phyloP scores from a whole-genome alignment of 2,888 invertebrate species.

The Prostheceraeus crozeri region DNA sequence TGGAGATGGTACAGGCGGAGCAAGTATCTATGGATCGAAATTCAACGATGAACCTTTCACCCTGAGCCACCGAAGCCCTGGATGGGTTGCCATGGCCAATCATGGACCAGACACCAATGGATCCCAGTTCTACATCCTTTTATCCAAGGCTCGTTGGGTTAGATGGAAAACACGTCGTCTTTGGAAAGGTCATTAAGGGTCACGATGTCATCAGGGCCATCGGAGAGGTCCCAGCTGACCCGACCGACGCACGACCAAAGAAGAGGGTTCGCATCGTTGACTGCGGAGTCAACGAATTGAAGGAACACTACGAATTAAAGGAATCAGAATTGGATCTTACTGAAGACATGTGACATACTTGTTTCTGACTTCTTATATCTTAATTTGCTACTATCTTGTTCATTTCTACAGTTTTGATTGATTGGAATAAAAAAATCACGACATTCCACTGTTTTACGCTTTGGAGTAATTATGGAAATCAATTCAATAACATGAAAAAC shows the following conservation, averaged over 20 bases:
- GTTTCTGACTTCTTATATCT: no score
- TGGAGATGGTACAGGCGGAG: constrained; percentile 56
- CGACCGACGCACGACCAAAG: constrained; percentile 47
- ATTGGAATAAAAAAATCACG: no score
- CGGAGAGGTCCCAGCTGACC: constrained; percentile 46
- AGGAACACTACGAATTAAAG: constrained; percentile 48
- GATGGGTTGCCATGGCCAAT: constrained; percentile 57
- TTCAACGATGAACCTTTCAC: constrained; percentile 55
- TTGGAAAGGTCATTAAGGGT: constrained; percentile 55
- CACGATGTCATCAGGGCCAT: constrained; percentile 44
- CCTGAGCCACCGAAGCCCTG: constrained; percentile 51
- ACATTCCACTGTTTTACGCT: no score
- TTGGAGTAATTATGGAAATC: no score
- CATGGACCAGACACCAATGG: constrained; percentile 56
- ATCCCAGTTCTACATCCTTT: constrained; percentile 56
- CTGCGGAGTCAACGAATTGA: constrained; percentile 46
- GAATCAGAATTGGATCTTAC: constrained; percentile 44
- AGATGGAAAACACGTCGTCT: constrained; percentile 55
- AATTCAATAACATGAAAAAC: no score
- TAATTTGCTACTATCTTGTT: no score
- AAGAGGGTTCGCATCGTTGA: constrained; percentile 48
- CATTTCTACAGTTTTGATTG: no score
- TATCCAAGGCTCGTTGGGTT: constrained; percentile 55
- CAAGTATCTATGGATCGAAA: constrained; percentile 52
- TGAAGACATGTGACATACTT: no score